Conservation (phyloP, 2,113 vertebrate genomes). For the Diglossa brunneiventris region DNA sequence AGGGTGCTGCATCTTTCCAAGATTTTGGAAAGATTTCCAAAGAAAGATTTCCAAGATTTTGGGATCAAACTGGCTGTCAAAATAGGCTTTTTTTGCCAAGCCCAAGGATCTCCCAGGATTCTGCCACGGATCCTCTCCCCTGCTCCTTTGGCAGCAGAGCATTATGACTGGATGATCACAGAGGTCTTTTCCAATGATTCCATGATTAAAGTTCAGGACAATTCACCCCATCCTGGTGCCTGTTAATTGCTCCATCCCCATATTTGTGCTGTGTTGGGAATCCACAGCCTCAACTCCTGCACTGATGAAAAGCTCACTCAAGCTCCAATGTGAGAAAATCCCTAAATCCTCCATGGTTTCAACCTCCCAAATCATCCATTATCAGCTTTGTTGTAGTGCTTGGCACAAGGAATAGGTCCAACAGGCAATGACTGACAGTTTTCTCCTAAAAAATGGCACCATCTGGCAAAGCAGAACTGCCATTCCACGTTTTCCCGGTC, state of each 20-base stretch:
- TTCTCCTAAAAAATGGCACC: not conserved
- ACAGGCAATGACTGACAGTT: slow-evolving; percentile 15
- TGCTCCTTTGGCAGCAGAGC: not conserved
- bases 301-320: not conserved
- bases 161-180: not conserved
- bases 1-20: not conserved
- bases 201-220: not conserved
- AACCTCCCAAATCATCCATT: not conserved
- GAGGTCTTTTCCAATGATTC: not conserved
- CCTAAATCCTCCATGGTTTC: not conserved
- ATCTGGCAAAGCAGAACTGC: slow-evolving; percentile 12
- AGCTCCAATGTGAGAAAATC: not conserved
- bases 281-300: not conserved
- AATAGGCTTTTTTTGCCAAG: not conserved
- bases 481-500: not conserved
- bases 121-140: not conserved
- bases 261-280: not conserved
- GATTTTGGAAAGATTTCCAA: not conserved
- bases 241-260: not conserved
- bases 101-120: not conserved
- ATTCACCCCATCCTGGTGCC: not conserved
- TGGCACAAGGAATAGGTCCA: not conserved
- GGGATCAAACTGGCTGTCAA: not conserved
- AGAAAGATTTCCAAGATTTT: not conserved
- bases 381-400: not conserved